A percentile compares a stretch with the other conserved stretches of the same genome.
Evolutionary conservation across 2,797 vertebrate species (phyloP).

Genomic region (Botia almorhae): DNA sequence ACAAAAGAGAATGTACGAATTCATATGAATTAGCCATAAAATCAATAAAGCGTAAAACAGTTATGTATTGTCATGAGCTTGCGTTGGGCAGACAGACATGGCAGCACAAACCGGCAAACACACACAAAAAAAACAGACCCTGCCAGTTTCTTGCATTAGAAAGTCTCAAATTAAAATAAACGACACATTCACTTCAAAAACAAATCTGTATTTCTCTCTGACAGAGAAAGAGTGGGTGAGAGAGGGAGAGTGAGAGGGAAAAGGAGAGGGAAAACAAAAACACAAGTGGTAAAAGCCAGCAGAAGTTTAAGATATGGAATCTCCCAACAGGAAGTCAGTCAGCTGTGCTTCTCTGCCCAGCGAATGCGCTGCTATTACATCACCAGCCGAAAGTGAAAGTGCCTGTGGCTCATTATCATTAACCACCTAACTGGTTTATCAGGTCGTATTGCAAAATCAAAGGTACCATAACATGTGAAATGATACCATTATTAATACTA

Average conservation of each 20-base stretch:
- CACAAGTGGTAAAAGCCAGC: not conserved
- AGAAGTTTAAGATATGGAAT: constrained; percentile 29
- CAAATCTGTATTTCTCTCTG: not conserved
- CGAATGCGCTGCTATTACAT: constrained; percentile 11
- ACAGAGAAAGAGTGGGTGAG: constrained; percentile 14
- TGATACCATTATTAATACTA: too few relatives aligned
- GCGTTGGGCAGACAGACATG: not conserved
- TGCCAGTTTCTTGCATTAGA: too few relatives aligned
- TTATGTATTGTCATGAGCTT: not conserved
- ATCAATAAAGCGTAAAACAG: too few relatives aligned
- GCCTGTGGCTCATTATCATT: not conserved
- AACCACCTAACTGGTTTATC: not conserved
- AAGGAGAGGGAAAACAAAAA: constrained; percentile 44
- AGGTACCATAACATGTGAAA: not conserved
- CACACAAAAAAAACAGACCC: not conserved
- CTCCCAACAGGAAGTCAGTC: constrained; percentile 32
- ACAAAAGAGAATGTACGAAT: too few relatives aligned
- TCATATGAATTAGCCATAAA: too few relatives aligned
- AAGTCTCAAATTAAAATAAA: not conserved
- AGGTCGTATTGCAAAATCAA: not conserved
- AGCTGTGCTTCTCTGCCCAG: not conserved
- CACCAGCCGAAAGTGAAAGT: constrained; percentile 35
- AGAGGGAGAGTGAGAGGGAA: constrained; percentile 54
- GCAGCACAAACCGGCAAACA: not conserved
- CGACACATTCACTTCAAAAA: not conserved